Conservation (phyloP, 2,113 vertebrate species). For the Dasyurus viverrinus region DNA sequence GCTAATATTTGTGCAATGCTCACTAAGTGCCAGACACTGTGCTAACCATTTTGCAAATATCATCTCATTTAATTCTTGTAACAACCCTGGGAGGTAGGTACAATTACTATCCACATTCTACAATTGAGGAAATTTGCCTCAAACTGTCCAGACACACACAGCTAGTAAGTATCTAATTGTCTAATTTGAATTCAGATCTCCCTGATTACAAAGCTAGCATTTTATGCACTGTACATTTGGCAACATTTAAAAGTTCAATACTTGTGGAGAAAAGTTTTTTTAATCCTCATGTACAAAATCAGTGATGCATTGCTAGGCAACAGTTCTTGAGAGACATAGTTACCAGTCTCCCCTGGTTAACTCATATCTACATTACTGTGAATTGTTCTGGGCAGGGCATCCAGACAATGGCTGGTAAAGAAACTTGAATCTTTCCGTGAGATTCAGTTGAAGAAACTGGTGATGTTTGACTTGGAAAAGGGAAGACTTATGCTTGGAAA, state of each 20-base stretch:
- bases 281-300: neutral
- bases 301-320: neutral
- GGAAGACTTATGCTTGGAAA: neutral
- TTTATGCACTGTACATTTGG: neutral
- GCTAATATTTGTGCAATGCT: no score
- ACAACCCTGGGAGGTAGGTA: no score
- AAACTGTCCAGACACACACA: no score
- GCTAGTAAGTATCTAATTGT: no score
- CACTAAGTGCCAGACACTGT: no score
- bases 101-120: no score
- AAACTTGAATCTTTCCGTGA: neutral
- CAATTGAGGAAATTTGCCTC: no score
- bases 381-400: neutral
- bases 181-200: no score
- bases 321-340: neutral
- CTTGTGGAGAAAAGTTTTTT: neutral
- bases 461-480: neutral
- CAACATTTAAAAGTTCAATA: neutral
- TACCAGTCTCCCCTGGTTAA: neutral
- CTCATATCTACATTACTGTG: neutral
- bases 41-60: no score
- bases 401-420: no score
- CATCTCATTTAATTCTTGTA: no score
- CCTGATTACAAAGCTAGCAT: neutral
- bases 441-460: neutral